These are phyloP conservation scores for Calephelis perditalis DNA, from an alignment of 2,888 invertebrate species.

Conservation along the genomic window DNA sequence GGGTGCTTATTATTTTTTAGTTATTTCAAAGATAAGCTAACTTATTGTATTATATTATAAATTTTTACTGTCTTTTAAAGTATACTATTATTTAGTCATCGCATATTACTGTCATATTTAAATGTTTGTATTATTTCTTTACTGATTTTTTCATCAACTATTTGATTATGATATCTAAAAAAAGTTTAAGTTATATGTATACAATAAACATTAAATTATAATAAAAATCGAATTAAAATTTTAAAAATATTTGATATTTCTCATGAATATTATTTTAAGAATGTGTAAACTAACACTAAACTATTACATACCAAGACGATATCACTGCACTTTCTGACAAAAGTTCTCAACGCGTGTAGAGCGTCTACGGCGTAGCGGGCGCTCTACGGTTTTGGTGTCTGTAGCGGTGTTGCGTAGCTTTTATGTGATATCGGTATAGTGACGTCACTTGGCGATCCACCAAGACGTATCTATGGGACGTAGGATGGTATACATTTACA, in stretches of 20 bases:
- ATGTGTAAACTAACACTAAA: not conserved
- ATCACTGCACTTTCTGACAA: conserved; percentile 20
- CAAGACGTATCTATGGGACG: conserved; percentile 43
- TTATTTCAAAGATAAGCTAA: no score
- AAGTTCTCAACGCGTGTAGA: conserved; percentile 43
- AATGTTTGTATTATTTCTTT: no score
- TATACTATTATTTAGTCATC: no score
- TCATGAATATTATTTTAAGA: not conserved
- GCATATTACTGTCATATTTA: no score
- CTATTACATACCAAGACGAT: conserved; percentile 9
- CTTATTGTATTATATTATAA: no score
- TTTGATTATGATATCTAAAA: not conserved
- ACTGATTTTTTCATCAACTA: no score
- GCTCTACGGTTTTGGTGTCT: conserved; percentile 55
- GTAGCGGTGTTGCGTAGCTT: conserved; percentile 49
- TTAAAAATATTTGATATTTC: not conserved
- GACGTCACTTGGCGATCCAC: conserved; percentile 60
- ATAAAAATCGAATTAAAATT: not conserved
- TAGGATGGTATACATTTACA: conserved; percentile 51
- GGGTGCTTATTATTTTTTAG: no score
- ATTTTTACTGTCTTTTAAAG: no score
- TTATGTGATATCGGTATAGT: conserved; percentile 39
- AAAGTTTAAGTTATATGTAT: not conserved
- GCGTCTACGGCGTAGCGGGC: conserved; percentile 63
- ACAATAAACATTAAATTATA: not conserved